Evolutionary conservation across 2,888 invertebrate species (phyloP), one percentile per base, ranked within the genome.

Genomic region (Cantharis flavilabris): DNA sequence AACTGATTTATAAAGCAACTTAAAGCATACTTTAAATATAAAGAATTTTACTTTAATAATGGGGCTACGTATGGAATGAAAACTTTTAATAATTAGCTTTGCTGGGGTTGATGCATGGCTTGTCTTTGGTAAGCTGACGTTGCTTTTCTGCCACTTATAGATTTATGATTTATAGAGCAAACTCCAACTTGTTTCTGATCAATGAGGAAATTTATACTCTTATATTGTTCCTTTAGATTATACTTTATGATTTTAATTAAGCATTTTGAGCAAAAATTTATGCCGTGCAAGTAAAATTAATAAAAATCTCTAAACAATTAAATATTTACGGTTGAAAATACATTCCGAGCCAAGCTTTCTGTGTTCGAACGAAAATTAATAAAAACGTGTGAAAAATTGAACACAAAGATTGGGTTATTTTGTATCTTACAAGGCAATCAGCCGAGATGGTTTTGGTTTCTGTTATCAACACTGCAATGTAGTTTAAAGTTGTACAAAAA

Each of bases 21-120:
- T 80, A 73, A 72, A 74, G 76, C 77, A 73, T 76, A 73, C 76
- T 76, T 77, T 81, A 81, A 76, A 79, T 81, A 79, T 49, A 49
- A 81, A 80, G 79, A 81, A 82, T 81, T 78, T 77, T 70, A 81
- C 76, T 81, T 82, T 82, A 81, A 82, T 82, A 81, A 80, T 72
- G 72, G 80, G 76, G 76, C 77, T 80, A 81, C 80, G 81, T 73
- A 75, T 78, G 80, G 76, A 67, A 67, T 67, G 73, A 76, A 78
- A 82, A 82, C 81, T 82, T 82, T 83, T 80, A 82, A 81, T 83
- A 83, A 83, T 83, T 83, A 83, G 81, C 80, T 80, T 74, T 77
- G 80, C 71, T 63, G 74, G 72, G 20, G 18, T 80, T 82, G 81
- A 83, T 82, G 80, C 80, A 83, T 82, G 75, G 81, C 78, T 80